Evolutionary conservation across 2,888 invertebrate genomes (phyloP).

Genomic region (Dorcus hopei): DNA sequence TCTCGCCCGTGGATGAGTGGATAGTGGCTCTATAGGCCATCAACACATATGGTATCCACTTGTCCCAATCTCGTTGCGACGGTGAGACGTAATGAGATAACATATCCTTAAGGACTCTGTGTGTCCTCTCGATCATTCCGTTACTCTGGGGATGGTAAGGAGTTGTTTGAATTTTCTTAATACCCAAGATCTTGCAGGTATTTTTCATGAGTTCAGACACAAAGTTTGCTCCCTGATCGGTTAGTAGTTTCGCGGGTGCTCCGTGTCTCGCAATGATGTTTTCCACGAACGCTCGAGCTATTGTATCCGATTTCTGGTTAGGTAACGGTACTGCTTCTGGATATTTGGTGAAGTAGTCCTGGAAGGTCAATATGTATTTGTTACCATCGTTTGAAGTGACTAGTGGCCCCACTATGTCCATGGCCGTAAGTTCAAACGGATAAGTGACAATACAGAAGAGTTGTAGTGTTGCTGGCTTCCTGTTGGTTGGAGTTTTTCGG

Average conservation of each 20-base stretch:
- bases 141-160: too few species aligned
- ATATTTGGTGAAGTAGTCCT: too few species aligned
- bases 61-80: constrained; percentile 32
- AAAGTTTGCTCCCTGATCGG: constrained; percentile 34
- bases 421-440: constrained; percentile 26
- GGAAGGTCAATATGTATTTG: constrained; percentile 25
- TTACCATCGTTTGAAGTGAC: constrained; percentile 24
- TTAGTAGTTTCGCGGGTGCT: constrained; percentile 30
- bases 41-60: constrained; percentile 25
- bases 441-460: constrained; percentile 16
- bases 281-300: background rate
- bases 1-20: constrained; percentile 25
- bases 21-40: constrained; percentile 6
- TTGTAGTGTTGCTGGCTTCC: constrained; percentile 25
- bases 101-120: too few species aligned
- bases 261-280: constrained; percentile 33
- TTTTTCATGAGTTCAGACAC: constrained; percentile 29
- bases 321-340: constrained; percentile 30
- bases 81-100: too few species aligned
- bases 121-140: too few species aligned
- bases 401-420: constrained; percentile 35
- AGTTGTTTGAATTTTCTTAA: too few species aligned
- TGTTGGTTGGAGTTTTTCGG: constrained; percentile 27
- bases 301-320: constrained; percentile 24
- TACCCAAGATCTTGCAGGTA: constrained; percentile 16